phyloP scores from a whole-genome alignment of 2,797 vertebrate species.

The Pteropus rufus region DNA sequence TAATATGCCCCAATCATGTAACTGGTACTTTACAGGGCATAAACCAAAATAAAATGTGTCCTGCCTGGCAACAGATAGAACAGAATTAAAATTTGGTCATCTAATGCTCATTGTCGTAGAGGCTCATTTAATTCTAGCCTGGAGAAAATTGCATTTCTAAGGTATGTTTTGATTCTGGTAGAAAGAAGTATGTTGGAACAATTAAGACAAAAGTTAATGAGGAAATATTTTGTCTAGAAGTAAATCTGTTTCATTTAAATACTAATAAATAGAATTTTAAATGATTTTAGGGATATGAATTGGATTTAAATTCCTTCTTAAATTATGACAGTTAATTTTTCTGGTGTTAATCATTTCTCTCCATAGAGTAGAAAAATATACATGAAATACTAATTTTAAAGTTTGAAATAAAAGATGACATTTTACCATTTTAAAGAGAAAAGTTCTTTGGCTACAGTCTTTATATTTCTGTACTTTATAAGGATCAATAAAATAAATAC shows the following conservation, averaged over 20 bases:
- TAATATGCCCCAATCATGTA: not conserved
- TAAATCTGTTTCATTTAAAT: constrained; percentile 33
- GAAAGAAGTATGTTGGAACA: not conserved
- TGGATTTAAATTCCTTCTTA: not conserved
- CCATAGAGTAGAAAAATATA: not conserved
- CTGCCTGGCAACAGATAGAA: not conserved
- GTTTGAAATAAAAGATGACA: not conserved
- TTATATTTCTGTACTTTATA: not conserved
- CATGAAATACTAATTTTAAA: not conserved
- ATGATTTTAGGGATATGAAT: not conserved
- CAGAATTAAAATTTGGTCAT: constrained; percentile 23
- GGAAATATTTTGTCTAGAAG: constrained; percentile 14
- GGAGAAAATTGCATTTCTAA: constrained; percentile 57
- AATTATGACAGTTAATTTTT: not conserved
- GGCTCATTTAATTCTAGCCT: constrained; percentile 28
- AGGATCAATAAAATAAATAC: not conserved
- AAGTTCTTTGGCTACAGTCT: not conserved
- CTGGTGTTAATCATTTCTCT: constrained; percentile 22
- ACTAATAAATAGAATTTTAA: constrained; percentile 42
- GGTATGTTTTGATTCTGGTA: constrained; percentile 30
- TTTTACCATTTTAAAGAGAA: constrained; percentile 6
- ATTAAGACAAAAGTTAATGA: constrained; percentile 62
- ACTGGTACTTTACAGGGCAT: not conserved
- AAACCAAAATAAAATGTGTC: not conserved
- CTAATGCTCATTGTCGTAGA: not conserved